Base-by-base conservation (phyloP, 2,113 vertebrate genomes). In the Hemicordylus capensis region DNA sequence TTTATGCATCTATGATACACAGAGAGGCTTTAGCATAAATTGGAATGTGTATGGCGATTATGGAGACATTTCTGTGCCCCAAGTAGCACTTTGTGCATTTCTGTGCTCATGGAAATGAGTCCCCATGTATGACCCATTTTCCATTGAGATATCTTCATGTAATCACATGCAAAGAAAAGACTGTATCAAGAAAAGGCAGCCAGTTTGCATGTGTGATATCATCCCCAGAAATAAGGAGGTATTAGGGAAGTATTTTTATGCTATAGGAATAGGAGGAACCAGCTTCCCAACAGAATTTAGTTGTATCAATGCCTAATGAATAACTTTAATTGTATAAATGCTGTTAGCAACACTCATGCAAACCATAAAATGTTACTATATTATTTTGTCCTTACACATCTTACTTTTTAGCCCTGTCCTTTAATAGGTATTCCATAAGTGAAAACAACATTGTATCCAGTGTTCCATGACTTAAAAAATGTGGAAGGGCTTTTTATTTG, bases 401-500 rank as follows among this genome's bases (percentile, higher is more conserved):
- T 2, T 89, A 51, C 91, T 82, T 92, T 89, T 90, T 59, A 93
- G 80, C 80, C 58, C n/a, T 91, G 80, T 80, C 79, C 83, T 92
- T 64, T 83, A 92, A 88, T 90, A 89, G 89, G 80, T 42, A 85
- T 86, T 93, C 92, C 89, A 87, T 89, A 88, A 85, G 88, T 83
- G 87, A 93, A 92, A 91, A 83, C 28, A n/a, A 20, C 89, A 87
- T 88, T 92, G 54, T 88, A 83, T 64, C n/a, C 91, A 90, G 84
- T 90, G 77, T 94, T 90, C 93, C 91, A 81, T 93, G 93, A 90
- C 51, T 93, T 91, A 69, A 93, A 90, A 93, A 93, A 93, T 94
- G 94, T 93, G 91, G 91, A 90, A 92, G 80, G 89, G 91, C 88
- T 93, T 31, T 87, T 90, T 93, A 90, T 85, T 84, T 79, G 92